Evolutionary conservation across 1,140 invertebrate genomes (phyloP).

Genomic region (Globodera rostochiensis): DNA sequence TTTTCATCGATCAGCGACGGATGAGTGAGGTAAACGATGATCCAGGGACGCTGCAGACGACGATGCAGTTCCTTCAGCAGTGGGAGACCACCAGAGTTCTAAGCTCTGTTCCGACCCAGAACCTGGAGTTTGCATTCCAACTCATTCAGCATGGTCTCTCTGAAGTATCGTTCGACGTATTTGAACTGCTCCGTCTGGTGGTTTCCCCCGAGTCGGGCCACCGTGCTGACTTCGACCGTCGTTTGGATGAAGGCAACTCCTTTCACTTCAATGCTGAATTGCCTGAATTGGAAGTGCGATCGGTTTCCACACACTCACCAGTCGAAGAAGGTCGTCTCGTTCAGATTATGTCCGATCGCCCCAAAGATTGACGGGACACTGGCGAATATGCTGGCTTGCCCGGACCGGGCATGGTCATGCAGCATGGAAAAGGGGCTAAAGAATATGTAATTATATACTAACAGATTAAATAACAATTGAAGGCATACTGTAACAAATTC

Average conservation of each 20-base stretch:
- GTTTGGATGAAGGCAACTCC: constrained; percentile 26
- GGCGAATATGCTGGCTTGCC: background rate
- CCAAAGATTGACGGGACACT: constrained; percentile 27
- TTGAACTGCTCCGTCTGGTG: constrained; percentile 25
- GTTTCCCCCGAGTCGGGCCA: background rate
- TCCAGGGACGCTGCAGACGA: constrained; percentile 23
- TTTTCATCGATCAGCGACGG: constrained; percentile 27
- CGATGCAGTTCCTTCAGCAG: constrained; percentile 22
- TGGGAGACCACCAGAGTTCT: background rate
- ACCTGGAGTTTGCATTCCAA: constrained; percentile 29
- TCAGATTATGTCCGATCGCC: constrained; percentile 23
- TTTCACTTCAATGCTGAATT: constrained; percentile 19
- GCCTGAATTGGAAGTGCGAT: background rate
- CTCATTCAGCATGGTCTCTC: constrained; percentile 32
- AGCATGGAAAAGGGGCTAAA: constrained; percentile 22
- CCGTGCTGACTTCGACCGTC: constrained; percentile 16
- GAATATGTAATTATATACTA: background rate
- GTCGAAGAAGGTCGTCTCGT: constrained; percentile 26
- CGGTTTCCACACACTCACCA: constrained; percentile 12
- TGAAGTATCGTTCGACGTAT: constrained; percentile 21
- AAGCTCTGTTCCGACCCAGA: background rate
- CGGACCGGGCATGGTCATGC: constrained; percentile 13
- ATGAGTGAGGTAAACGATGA: constrained; percentile 25
- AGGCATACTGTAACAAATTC: no score
- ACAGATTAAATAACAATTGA: no score